Evolutionary conservation across 2,888 invertebrate species (phyloP).

Genomic region (Scotopteryx bipunctaria): DNA sequence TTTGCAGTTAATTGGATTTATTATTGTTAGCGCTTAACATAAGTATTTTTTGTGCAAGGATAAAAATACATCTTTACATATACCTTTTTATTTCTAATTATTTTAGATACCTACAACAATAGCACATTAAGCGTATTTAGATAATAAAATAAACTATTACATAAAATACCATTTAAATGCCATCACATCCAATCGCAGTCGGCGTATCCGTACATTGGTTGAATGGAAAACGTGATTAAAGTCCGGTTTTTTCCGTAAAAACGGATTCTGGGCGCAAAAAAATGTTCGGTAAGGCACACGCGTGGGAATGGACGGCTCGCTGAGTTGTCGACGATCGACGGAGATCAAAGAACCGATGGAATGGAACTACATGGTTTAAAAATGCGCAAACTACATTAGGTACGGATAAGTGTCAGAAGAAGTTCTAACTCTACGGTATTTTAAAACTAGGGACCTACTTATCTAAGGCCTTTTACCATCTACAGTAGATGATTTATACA

Average conservation of each 20-base stretch:
- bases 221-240: constrained; percentile 78
- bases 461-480: too few species aligned
- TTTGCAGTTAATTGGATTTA: too few species aligned
- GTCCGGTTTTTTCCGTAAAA: constrained; percentile 70
- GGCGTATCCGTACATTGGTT: constrained; percentile 51
- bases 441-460: too few species aligned
- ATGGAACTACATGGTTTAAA: constrained; percentile 25
- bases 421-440: too few species aligned
- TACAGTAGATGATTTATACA: too few species aligned
- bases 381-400: background rate
- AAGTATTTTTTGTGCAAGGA: too few species aligned
- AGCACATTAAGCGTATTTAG: too few species aligned
- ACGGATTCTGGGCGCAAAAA: constrained; percentile 68
- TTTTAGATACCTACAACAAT: too few species aligned
- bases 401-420: too few species aligned
- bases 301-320: constrained; percentile 67
- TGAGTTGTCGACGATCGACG: constrained; percentile 36
- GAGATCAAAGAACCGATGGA: constrained; percentile 43
- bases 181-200: constrained; percentile 43
- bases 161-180: constrained; percentile 30
- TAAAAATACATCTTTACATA: too few species aligned
- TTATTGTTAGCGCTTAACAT: too few species aligned
- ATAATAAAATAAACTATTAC: constrained; percentile 17
- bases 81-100: too few species aligned
- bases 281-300: constrained; percentile 78